Base-by-base conservation (phyloP, 2,113 vertebrate genomes). In the Ophthalmolycus amberensis region DNA sequence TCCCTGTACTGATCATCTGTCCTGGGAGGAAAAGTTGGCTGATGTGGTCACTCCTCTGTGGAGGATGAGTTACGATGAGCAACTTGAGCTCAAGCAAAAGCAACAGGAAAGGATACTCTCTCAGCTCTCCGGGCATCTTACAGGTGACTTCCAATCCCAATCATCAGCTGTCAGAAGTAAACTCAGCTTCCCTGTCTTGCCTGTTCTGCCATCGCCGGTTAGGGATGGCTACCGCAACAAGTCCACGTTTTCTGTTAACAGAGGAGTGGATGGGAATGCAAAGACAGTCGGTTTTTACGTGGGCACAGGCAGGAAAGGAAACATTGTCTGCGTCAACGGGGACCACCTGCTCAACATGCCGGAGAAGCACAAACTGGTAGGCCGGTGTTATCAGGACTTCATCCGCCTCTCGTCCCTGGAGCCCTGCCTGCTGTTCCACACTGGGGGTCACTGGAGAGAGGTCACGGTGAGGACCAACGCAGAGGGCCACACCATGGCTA, bases 231-330 rank as follows among this genome's bases (percentile, higher is more conserved):
- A 97, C 90, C 83, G 93, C 75, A 98, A 97, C 91, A 97, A 99
- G 85, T 97, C 96, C 0, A 96, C 96, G 1, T 97, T 98, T 87
- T 97, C 95, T 66, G 95, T 97, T 85, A 97, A 97, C 92, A 73
- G 1, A 89, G 96, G 96, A 60, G 92, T 94, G 0, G 96, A 97
- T 73, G 96, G 96, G 20, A 95, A 97, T 85, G 95, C 93, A 32
- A 97, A 97, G 91, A 98, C 96, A 0, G 95, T 97, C 74, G 96
- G 96, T 0, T 89, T 95, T 84, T 97, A 95, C 20, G 67, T 97
- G 6, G 96, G 96, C 84, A 95, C 91, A 8, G 95, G 90, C 64
- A 95, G 70, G 94, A 44, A 87, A 59, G 79, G 92, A 63, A 96
- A 96, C 79, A 94, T 96, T 2, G 81, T 97, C 52, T 97, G 96